Evolutionary conservation across 2,797 vertebrate species (phyloP), one percentile per base, ranked within the genome.

Genomic region (Acanthiza pusilla): DNA sequence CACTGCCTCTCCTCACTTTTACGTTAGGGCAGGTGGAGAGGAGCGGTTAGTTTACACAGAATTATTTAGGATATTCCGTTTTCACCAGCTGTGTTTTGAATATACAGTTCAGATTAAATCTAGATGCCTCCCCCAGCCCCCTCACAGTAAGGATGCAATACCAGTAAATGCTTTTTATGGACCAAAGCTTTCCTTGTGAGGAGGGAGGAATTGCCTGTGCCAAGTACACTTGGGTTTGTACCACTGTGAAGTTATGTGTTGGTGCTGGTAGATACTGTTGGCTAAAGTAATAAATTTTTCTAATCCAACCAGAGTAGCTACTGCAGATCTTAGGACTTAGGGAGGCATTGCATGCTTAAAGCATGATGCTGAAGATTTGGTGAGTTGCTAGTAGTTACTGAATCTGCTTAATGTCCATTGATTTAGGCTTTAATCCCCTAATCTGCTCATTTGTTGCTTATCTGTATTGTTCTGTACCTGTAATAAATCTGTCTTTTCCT

Each of bases 201-300:
- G 36, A 19, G 26, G 21, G 8, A 70, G 53, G 25, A 61, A 7
- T 13, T 26, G 12, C 19, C 42, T 68, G 32, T 18, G n/a, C 22
- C 11, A 10, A 16, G 4, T 20, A 5, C 23, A 65, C 25, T 8
- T 62, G 15, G 14, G 18, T 74, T 84, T 70, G 17, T 43, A 27
- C 26, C 18, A 8, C 25, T n/a, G 0, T 34, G 8, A 57, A 34
- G 14, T 63, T 63, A 1, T 0, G 11, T 47, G 13, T n/a, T 3
- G 2, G 15, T 47, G 27, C 25, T 43, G 34, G 51, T 58, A 50
- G 54, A 11, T 53, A 2, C 7, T 47, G 22, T 43, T 84, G 16
- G 13, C 29, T 76, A 30, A 82, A 81, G 27, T 30, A 65, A 18
- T 71, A 32, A 40, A n/a, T 47, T 89, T 4, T 85, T 30, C 17